These are phyloP conservation scores for Cephalopholis sonnerati DNA, from an alignment of 2,113 vertebrate species.

Conservation along the genomic window DNA sequence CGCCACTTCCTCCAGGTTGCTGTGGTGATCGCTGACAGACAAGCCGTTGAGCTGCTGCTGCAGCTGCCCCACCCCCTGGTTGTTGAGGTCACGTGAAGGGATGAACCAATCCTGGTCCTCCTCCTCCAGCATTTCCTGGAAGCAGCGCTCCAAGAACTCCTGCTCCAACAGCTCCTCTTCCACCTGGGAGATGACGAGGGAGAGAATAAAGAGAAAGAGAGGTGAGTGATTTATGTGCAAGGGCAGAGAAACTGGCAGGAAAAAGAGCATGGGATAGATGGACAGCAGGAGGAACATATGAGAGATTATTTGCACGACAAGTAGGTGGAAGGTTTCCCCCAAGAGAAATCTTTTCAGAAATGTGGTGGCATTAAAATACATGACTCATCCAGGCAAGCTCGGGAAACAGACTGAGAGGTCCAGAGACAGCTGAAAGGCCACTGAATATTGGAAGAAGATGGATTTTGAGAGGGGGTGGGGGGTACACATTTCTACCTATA, in stretches of 20 bases:
- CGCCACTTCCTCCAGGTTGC: conserved; percentile 92
- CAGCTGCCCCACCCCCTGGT: conserved; percentile 91
- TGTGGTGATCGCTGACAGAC: conserved; percentile 84
- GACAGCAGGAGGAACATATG: not conserved
- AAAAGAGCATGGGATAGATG: not conserved
- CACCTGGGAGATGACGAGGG: conserved; percentile 84
- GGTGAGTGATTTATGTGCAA: not conserved
- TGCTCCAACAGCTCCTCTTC: conserved; percentile 98
- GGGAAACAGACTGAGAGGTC: not conserved
- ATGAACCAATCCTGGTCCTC: conserved; percentile 99
- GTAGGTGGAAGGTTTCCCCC: not conserved
- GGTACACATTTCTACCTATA: not conserved
- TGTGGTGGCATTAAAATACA: not conserved
- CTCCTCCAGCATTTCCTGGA: conserved; percentile 99
- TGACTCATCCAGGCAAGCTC: conserved; percentile 3
- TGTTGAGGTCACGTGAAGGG: conserved; percentile 93
- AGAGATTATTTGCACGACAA: conserved; percentile 18
- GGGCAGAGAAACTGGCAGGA: not conserved
- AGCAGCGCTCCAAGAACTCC: conserved; percentile 97
- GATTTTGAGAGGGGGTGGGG: too few relatives aligned
- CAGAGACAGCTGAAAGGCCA: not conserved
- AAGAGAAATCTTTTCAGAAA: conserved; percentile 8
- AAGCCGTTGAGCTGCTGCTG: conserved; percentile 96
- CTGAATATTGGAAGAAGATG: not conserved
- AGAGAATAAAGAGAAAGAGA: not conserved